Conservation (phyloP, 53 echinoderm and acorn worm species). For the Apostichopus leukothele region DNA sequence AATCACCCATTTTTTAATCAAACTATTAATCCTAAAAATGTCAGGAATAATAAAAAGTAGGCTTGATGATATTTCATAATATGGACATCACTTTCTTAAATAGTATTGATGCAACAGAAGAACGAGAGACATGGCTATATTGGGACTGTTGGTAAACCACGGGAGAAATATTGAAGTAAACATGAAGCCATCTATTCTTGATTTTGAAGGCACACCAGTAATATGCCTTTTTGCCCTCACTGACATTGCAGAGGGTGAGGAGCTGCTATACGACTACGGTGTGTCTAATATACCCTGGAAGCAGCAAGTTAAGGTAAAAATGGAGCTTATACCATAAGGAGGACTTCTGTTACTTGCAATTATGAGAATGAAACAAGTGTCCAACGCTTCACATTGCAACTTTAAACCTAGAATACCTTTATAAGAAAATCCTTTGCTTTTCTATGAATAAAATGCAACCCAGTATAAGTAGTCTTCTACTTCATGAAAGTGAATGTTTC, state of each 20-base stretch:
- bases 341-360: too few relatives aligned
- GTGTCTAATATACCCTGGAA: conserved; percentile 30
- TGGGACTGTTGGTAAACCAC: conserved; percentile 15
- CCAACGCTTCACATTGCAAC: too few relatives aligned
- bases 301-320: conserved; percentile 14
- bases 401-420: background rate
- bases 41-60: too few relatives aligned
- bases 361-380: too few relatives aligned
- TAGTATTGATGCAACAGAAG: conserved; percentile 39
- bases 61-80: too few relatives aligned
- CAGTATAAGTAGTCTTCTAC: too few relatives aligned
- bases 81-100: background rate
- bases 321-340: background rate
- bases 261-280: conserved; percentile 25
- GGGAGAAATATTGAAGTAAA: background rate
- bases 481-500: too few relatives aligned
- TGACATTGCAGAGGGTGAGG: background rate
- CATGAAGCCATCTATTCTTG: background rate
- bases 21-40: too few relatives aligned
- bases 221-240: background rate
- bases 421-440: too few relatives aligned
- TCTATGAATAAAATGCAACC: too few relatives aligned
- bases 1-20: too few relatives aligned
- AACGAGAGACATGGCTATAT: background rate
- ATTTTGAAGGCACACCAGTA: conserved; percentile 4